These are phyloP conservation scores for Neogale vison DNA, from an alignment of 2,113 vertebrate species.

Conservation along the genomic window DNA sequence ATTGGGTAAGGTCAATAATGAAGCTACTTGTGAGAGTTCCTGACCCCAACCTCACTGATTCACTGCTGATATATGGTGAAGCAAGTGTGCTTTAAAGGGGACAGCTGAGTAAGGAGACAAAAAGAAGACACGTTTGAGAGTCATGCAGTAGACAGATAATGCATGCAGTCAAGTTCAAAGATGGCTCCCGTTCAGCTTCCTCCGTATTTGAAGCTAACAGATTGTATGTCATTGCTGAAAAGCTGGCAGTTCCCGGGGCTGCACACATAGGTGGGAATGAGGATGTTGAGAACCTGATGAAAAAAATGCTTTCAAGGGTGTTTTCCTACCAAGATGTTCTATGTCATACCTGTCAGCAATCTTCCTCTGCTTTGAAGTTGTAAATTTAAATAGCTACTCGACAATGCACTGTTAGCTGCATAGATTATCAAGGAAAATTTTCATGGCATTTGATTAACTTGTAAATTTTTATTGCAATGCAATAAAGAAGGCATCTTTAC, in stretches of 20 bases:
- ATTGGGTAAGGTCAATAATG: neutral
- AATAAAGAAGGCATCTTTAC: slow-evolving; percentile 10
- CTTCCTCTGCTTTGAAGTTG: neutral
- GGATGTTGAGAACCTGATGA: neutral
- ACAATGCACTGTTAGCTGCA: neutral
- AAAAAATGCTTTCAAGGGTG: neutral
- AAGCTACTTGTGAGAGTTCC: neutral
- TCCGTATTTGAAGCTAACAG: neutral
- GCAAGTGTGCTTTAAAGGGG: neutral
- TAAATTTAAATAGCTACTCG: slow-evolving; percentile 16
- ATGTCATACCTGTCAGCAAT: neutral
- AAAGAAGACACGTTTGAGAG: neutral
- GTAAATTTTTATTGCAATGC: neutral
- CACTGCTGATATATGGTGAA: neutral
- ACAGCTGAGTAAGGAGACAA: neutral
- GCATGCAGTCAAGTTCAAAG: neutral
- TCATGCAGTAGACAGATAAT: neutral
- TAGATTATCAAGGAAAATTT: slow-evolving; percentile 14
- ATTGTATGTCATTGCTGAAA: neutral
- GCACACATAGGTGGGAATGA: neutral
- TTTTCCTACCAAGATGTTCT: slow-evolving; percentile 23
- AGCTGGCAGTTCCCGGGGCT: neutral
- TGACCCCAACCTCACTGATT: neutral
- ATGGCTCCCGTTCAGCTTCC: neutral
- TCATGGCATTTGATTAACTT: slow-evolving; percentile 39